Conservation (phyloP, 1,140 invertebrate genomes). For the Antheraea mylitta region DNA sequence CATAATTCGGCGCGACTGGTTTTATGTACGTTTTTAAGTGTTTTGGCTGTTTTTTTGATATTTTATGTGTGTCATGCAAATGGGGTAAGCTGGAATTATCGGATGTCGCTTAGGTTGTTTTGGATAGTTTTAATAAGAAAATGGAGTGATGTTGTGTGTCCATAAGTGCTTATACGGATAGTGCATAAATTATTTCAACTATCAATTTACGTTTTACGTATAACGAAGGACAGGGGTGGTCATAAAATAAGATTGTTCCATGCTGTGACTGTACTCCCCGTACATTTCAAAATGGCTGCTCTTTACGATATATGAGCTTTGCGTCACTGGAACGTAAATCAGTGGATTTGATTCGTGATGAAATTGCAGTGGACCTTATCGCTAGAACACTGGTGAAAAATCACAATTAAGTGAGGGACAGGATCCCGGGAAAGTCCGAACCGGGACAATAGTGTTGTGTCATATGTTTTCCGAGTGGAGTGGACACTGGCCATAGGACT, state of each 20-base stretch:
- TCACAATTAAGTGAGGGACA: constrained; percentile 50
- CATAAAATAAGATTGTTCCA: constrained; percentile 73
- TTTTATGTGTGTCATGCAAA: constrained; percentile 80
- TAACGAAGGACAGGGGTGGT: constrained; percentile 48
- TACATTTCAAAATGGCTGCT: constrained; percentile 80
- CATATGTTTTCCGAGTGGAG: constrained; percentile 74
- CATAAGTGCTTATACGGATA: constrained; percentile 66
- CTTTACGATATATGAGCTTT: constrained; percentile 79
- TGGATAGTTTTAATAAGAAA: constrained; percentile 75
- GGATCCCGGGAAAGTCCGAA: constrained; percentile 47
- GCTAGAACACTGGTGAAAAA: constrained; percentile 59
- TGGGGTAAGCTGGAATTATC: constrained; percentile 80
- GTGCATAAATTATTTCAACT: constrained; percentile 59
- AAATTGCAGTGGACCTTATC: constrained; percentile 57
- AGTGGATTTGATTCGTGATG: constrained; percentile 62
- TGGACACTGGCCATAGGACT: constrained; percentile 71
- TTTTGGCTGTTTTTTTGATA: constrained; percentile 76
- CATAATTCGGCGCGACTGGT: constrained; percentile 64
- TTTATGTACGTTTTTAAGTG: constrained; percentile 76
- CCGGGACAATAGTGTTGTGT: constrained; percentile 69
- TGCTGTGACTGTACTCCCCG: constrained; percentile 78
- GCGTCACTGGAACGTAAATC: constrained; percentile 78
- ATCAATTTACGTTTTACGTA: constrained; percentile 44
- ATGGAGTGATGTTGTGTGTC: constrained; percentile 72
- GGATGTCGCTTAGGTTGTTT: constrained; percentile 79